These are phyloP conservation scores for Willisornis vidua DNA, from an alignment of 2,113 vertebrate species.

Conservation along the genomic window DNA sequence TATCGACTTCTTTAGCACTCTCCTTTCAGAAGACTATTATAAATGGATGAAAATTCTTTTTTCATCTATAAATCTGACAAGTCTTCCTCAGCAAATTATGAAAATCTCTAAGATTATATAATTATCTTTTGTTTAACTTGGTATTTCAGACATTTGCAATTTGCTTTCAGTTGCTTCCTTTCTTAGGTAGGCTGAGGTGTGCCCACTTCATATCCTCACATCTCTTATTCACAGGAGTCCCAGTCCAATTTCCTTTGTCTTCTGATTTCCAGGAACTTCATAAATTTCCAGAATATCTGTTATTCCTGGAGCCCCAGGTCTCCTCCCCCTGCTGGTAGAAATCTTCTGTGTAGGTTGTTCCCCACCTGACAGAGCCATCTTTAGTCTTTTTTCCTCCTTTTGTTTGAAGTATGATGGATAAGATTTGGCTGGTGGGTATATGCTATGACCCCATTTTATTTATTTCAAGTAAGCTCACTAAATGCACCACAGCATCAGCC, in stretches of 20 bases:
- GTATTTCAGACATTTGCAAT: neutral
- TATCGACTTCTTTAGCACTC: neutral
- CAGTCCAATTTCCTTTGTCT: neutral
- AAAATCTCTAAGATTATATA: neutral
- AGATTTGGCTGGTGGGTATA: neutral
- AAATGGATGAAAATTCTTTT: neutral
- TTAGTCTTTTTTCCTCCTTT: neutral
- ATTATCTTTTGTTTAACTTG: neutral
- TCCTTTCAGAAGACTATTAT: neutral
- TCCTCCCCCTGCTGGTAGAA: slow-evolving; percentile 20
- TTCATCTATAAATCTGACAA: neutral
- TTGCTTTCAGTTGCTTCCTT: neutral
- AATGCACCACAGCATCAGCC: neutral
- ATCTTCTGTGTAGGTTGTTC: neutral
- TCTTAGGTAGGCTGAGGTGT: neutral
- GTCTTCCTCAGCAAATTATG: neutral
- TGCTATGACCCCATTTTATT: neutral
- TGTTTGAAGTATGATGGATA: neutral
- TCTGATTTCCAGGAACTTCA: neutral
- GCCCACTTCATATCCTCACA: neutral
- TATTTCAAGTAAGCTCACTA: neutral
- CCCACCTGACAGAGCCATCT: neutral
- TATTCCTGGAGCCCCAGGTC: neutral
- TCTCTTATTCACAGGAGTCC: neutral
- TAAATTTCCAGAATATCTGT: neutral